Evolutionary conservation across 2,113 vertebrate species (phyloP), one percentile per base, ranked within the genome.

Genomic region (Lipotes vexillifer): DNA sequence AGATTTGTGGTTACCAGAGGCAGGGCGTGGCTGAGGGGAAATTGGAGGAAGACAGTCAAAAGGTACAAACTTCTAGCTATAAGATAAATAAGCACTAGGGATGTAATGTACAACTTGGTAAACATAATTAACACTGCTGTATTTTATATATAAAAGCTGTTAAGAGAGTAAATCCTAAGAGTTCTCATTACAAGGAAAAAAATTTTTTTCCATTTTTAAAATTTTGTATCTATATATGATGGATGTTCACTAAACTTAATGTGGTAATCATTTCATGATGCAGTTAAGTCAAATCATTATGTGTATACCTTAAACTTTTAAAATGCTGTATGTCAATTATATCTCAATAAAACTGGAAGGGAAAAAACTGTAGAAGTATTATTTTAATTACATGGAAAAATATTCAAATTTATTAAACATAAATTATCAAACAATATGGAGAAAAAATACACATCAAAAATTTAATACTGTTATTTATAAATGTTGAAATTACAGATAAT

Each of bases 401-500:
- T 14, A 66, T 25, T 20, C 27, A 66, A 89, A 74, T 65, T 88
- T 72, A 65, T 57, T 87, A 72, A 66, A n/a, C 18, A 84, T 38
- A 59, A 93, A 68, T 74, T 93, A 87, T 80, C 17, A 31, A 65
- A 71, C 18, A 74, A 52, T 36, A 84, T 36, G 20, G 85, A 81
- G 13, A 88, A 13, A 90, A 82, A 74, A 12, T 63, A 49, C 21
- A 83, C 3, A 69, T 65, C 1, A 75, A 66, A 75, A 68, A 36
- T 15, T 55, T 71, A 90, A 89, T 63, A 71, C 6, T 63, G 9
- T 36, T 86, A 80, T 81, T 71, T 94, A 27, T 6, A 72, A 80
- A 96, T 29, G 10, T 57, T 57, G 61, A 96, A n/a, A 75, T 94
- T 69, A 96, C 69, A 18, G 71, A 65, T n/a, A 78, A 63, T 63